Evolutionary conservation across 1,140 invertebrate genomes (phyloP).

Genomic region (Zophobas atratus): DNA sequence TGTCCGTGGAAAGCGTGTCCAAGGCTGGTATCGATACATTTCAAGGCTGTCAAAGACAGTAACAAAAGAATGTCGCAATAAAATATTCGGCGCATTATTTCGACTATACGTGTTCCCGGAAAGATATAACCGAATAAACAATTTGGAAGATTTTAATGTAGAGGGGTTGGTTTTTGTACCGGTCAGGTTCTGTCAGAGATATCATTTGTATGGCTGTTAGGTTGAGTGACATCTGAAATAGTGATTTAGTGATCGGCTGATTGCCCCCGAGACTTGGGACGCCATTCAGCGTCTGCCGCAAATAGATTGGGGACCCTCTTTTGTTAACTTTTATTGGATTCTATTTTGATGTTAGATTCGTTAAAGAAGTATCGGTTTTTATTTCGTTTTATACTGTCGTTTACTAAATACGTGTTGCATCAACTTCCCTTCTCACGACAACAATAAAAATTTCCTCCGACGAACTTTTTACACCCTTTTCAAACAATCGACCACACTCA

Average conservation of each 20-base stretch:
- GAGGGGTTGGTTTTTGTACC: slow-evolving; percentile 16
- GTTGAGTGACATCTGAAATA: slow-evolving; percentile 53
- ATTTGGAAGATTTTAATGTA: slow-evolving; percentile 21
- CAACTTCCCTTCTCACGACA: slow-evolving; percentile 39
- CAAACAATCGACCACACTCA: slow-evolving; percentile 22
- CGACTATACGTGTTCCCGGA: neutral
- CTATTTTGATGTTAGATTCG: slow-evolving; percentile 53
- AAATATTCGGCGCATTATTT: slow-evolving; percentile 18
- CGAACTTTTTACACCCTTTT: slow-evolving; percentile 21
- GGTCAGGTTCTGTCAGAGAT: slow-evolving; percentile 32
- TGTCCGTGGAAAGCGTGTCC: slow-evolving; percentile 3
- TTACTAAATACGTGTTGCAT: slow-evolving; percentile 45
- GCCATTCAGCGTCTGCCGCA: slow-evolving; percentile 52
- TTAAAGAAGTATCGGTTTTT: slow-evolving; percentile 51
- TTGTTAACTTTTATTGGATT: slow-evolving; percentile 55
- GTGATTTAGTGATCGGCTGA: slow-evolving; percentile 53
- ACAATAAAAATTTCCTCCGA: slow-evolving; percentile 31
- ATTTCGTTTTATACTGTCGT: slow-evolving; percentile 49
- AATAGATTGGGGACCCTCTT: slow-evolving; percentile 52
- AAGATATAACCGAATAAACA: slow-evolving; percentile 22
- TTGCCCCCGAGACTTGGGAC: slow-evolving; percentile 51
- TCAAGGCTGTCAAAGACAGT: slow-evolving; percentile 21
- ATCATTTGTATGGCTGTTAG: slow-evolving; percentile 52
- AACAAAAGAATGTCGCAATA: slow-evolving; percentile 34
- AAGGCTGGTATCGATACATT: slow-evolving; percentile 20